phyloP scores from a whole-genome alignment of 2,113 vertebrate species.

The Pygoscelis adeliae region DNA sequence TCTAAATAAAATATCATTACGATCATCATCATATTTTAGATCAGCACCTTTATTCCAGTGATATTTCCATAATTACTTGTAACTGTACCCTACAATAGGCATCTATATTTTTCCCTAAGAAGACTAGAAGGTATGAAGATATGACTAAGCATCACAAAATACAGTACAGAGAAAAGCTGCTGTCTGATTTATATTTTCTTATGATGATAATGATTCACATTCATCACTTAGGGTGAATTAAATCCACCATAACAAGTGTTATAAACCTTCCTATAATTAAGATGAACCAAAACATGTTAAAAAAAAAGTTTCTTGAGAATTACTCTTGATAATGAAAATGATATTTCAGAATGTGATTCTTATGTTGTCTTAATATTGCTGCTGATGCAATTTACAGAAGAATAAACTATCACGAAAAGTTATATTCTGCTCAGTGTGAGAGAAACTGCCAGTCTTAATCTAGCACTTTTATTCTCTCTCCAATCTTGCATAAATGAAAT shows the following conservation, averaged over 20 bases:
- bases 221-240: neutral
- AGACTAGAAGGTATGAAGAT: neutral
- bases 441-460: neutral
- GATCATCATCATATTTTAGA: neutral
- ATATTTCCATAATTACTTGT: neutral
- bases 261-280: slow-evolving; percentile 18
- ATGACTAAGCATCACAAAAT: neutral
- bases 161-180: neutral
- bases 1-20: neutral
- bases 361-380: neutral
- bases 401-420: neutral
- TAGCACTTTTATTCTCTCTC: neutral
- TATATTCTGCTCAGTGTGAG: neutral
- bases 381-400: neutral
- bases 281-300: neutral
- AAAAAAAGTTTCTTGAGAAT: neutral
- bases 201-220: neutral
- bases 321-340: slow-evolving; percentile 5
- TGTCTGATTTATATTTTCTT: neutral
- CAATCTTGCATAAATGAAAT: neutral
- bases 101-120: neutral
- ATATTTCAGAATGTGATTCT: neutral
- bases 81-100: neutral
- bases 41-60: neutral
- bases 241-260: neutral